Base-by-base conservation (phyloP, 2,797 vertebrate genomes). In the Lates japonicus region DNA sequence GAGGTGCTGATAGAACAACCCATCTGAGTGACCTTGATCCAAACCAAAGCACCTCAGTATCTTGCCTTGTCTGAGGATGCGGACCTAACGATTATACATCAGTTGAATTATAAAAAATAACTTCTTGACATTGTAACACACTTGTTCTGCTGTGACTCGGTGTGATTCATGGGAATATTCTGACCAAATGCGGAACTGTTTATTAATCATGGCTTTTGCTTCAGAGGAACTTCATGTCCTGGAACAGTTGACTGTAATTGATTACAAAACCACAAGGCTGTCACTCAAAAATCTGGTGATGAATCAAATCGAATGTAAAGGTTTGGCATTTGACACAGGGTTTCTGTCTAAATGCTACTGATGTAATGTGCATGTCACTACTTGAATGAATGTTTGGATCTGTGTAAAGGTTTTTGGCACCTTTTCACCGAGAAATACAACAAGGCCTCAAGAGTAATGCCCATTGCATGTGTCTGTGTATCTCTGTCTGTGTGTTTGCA, bases 11-110 rank as follows among this genome's bases (percentile, higher is more conserved):
- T 66, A 81, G 71, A 86, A 79, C 54, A 66, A 58, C 76, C 25
- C 31, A 14, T 78, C 78, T 80, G 42, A 70, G 66, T 57, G 74
- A 90, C 83, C 86, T 90, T 90, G 76, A 90, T 73, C 42, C 54
- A 80, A 85, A 73, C 42, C 10, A 37, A 85, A 77, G 41, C 77
- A 44, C 44, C 79, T 72, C 76, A 37, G 35, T 60, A 46, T 73
- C 59, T 75, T 42, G 0, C 12, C 31, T 66, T 39, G 12, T 55
- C 35, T 46, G 22, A 62, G 52, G 25, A 71, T 60, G 39, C 0
- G 2, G 0, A 0, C 8, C 69, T 17, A n/a, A 69, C 52, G 49
- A 54, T 58, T 54, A 60, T 0, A 68, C 35, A 66, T 51, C 65
- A 57, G 37, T 2, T 55, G 31, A 51, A 67, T 61, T 31, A 25